Evolutionary conservation across 2,797 vertebrate genomes (phyloP).

Genomic region (Poecilia picta): DNA sequence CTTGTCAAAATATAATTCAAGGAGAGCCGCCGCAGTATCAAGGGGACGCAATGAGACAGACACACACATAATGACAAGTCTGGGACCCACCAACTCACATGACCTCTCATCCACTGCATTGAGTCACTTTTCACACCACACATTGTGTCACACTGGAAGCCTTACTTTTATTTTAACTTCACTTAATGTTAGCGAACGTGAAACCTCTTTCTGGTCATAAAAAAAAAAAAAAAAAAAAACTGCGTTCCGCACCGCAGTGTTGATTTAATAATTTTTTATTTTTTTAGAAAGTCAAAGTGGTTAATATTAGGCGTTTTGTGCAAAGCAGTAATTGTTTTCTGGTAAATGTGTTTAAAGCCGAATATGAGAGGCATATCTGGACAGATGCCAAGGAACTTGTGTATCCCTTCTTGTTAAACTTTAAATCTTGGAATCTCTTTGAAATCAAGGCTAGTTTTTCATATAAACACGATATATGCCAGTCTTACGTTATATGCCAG

Average conservation of each 20-base stretch:
- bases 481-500: background rate
- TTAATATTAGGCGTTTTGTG: background rate
- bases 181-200: background rate
- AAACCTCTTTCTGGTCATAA: background rate
- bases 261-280: background rate
- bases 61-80: constrained; percentile 23
- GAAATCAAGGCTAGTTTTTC: background rate
- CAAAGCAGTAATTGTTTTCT: background rate
- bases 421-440: background rate
- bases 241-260: background rate
- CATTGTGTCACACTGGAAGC: background rate
- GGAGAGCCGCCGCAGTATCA: constrained; percentile 49
- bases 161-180: background rate
- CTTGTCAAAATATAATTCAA: constrained; percentile 51
- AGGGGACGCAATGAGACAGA: constrained; percentile 34
- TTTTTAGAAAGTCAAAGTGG: too few relatives aligned
- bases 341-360: background rate
- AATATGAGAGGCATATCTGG: too few relatives aligned
- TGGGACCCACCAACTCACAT: background rate
- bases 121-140: background rate
- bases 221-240: background rate
- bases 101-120: background rate
- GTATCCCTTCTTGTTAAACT: background rate
- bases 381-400: background rate
- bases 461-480: background rate